A percentile compares a stretch with the other conserved stretches of the same genome.
Conservation (phyloP, 2,888 invertebrate species). For the Oscheius sp. region DNA sequence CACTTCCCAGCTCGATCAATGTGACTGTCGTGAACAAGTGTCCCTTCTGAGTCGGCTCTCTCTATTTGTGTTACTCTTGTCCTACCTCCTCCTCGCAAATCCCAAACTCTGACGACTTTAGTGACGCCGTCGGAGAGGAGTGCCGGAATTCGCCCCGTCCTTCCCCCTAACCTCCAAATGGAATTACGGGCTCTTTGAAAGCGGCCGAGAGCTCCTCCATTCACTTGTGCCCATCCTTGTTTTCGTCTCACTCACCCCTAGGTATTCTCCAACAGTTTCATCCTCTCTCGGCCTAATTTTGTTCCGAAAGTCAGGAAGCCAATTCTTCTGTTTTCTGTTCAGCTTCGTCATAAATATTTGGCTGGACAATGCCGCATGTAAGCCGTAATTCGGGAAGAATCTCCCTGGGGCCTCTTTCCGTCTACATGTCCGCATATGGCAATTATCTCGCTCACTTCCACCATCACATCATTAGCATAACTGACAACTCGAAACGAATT, state of each 20-base stretch:
- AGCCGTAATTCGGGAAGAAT: slow-evolving; percentile 5
- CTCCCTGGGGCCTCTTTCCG: slow-evolving; percentile 18
- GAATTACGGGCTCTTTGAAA: slow-evolving; percentile 34
- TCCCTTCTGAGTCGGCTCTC: slow-evolving; percentile 21
- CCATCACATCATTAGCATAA: slow-evolving; percentile 23
- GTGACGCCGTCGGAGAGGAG: slow-evolving; percentile 21
- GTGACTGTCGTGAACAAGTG: slow-evolving; percentile 30
- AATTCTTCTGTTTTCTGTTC: background rate
- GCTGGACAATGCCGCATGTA: slow-evolving; percentile 12
- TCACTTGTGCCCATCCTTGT: slow-evolving; percentile 11
- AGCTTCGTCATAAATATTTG: background rate
- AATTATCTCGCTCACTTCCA: slow-evolving; percentile 27
- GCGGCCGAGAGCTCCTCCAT: slow-evolving; percentile 22
- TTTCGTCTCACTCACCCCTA: slow-evolving; percentile 1
- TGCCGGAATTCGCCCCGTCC: slow-evolving; percentile 12
- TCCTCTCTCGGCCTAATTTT: background rate
- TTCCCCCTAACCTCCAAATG: slow-evolving; percentile 31
- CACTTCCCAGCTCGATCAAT: slow-evolving; percentile 15
- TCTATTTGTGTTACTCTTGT: slow-evolving; percentile 30
- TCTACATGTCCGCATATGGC: slow-evolving; percentile 26
- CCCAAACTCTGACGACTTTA: slow-evolving; percentile 15
- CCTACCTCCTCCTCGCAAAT: background rate
- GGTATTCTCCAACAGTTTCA: slow-evolving; percentile 5
- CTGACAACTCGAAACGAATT: background rate
- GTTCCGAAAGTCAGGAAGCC: no score